Conservation (phyloP, 2,888 invertebrate species). For the Chymomyza amoena region DNA sequence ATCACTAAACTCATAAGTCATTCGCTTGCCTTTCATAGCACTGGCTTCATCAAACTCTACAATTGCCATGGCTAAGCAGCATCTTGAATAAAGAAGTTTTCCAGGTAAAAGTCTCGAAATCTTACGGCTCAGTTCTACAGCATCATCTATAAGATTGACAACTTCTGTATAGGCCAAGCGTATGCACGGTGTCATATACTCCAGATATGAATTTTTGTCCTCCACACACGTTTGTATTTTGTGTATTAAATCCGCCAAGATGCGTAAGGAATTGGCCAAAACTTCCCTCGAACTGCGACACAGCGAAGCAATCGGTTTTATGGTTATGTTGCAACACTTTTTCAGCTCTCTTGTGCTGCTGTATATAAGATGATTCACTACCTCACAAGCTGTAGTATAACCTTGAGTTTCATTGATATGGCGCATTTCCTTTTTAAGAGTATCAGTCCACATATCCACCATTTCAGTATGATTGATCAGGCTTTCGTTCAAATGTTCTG, state of each 20-base stretch:
- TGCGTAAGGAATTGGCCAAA: slow-evolving; percentile 52
- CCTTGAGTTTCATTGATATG: slow-evolving; percentile 48
- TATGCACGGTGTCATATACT: slow-evolving; percentile 57
- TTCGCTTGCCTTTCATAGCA: background rate
- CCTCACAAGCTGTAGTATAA: slow-evolving; percentile 54
- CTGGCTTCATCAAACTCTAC: slow-evolving; percentile 45
- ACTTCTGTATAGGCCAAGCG: slow-evolving; percentile 55
- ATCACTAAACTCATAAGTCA: background rate
- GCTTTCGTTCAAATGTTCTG: slow-evolving; percentile 55
- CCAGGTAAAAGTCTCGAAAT: slow-evolving; percentile 55
- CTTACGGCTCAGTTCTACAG: slow-evolving; percentile 45
- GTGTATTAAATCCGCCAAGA: slow-evolving; percentile 58
- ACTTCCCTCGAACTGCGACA: slow-evolving; percentile 57
- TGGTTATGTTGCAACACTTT: slow-evolving; percentile 67
- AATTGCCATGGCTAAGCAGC: slow-evolving; percentile 65
- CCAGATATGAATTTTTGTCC: slow-evolving; percentile 53
- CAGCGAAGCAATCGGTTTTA: slow-evolving; percentile 63
- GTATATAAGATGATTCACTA: slow-evolving; percentile 60
- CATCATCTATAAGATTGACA: slow-evolving; percentile 44
- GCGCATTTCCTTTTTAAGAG: slow-evolving; percentile 53
- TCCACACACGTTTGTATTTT: slow-evolving; percentile 64
- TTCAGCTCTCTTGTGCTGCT: slow-evolving; percentile 54
- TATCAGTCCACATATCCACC: slow-evolving; percentile 55
- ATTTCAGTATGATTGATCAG: slow-evolving; percentile 58
- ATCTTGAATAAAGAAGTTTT: slow-evolving; percentile 64